Percentiles rank a stretch among this genome's conserved stretches.
Conservation (phyloP, 2,113 vertebrate genomes). For the Rafetus swinhoei region DNA sequence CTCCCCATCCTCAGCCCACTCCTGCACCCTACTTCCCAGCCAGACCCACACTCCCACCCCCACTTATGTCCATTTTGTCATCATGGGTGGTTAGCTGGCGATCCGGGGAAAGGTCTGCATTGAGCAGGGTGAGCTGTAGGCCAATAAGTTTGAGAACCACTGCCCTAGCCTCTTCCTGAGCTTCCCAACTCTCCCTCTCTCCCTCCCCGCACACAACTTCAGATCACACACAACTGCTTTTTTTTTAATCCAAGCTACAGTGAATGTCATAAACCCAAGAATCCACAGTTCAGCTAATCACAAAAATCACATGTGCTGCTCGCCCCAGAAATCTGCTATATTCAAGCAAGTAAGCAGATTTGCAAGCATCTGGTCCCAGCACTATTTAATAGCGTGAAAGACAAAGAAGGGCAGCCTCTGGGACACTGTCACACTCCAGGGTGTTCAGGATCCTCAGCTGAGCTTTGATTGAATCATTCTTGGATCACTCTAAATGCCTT, state of each 20-base stretch:
- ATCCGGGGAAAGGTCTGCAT: no score
- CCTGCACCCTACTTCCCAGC: no score
- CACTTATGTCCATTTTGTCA: no score
- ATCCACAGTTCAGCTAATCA: neutral
- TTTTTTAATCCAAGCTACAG: neutral
- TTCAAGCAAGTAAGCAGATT: neutral
- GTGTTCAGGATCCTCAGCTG: neutral
- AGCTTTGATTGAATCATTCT: rapidly evolving
- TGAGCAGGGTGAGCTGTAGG: no score
- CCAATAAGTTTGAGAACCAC: no score
- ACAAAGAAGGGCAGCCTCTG: neutral
- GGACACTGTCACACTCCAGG: neutral
- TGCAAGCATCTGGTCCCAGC: neutral
- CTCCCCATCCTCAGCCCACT: no score
- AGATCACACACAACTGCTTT: neutral
- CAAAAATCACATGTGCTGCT: neutral
- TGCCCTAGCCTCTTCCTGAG: neutral
- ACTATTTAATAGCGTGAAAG: neutral
- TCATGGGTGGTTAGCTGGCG: no score
- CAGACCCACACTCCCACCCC: no score
- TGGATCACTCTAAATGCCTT: neutral
- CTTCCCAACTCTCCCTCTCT: neutral
- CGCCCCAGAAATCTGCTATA: neutral
- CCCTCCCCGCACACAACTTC: no score
- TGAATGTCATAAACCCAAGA: neutral